Percentiles rank a stretch among this genome's conserved stretches.
These are phyloP conservation scores for Squalus acanthias DNA, from an alignment of 2,797 vertebrate species.

Conservation along the genomic window DNA sequence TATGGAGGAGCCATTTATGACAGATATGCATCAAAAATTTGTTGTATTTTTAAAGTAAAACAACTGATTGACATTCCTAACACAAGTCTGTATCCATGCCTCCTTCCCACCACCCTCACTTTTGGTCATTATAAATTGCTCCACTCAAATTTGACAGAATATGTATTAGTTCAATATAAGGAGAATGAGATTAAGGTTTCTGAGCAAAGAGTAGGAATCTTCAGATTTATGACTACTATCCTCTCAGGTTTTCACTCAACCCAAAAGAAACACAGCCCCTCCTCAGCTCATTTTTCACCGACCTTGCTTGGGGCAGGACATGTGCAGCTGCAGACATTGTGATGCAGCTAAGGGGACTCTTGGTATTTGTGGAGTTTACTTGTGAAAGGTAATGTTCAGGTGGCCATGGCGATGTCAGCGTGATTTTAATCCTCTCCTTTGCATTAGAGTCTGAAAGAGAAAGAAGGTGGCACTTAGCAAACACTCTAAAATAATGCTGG, in stretches of 20 bases:
- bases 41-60: neutral
- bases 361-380: constrained; percentile 17
- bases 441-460: constrained; percentile 46
- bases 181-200: neutral
- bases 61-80: neutral
- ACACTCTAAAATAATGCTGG: neutral
- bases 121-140: neutral
- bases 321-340: constrained; percentile 53
- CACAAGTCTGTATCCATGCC: neutral
- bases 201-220: neutral
- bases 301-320: constrained; percentile 58
- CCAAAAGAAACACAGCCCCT: neutral
- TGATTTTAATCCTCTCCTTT: constrained; percentile 49
- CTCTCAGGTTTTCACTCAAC: neutral
- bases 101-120: neutral
- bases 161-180: neutral
- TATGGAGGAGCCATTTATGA: neutral
- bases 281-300: constrained; percentile 44
- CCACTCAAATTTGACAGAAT: neutral
- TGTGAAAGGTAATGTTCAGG: constrained; percentile 22
- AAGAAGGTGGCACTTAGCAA: neutral
- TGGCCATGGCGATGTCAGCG: constrained; percentile 41
- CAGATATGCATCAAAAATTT: neutral
- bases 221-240: neutral
- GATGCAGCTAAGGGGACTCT: constrained; percentile 52